These are phyloP conservation scores for Chromobotia macracanthus DNA, from an alignment of 2,797 vertebrate species.

Conservation along the genomic window DNA sequence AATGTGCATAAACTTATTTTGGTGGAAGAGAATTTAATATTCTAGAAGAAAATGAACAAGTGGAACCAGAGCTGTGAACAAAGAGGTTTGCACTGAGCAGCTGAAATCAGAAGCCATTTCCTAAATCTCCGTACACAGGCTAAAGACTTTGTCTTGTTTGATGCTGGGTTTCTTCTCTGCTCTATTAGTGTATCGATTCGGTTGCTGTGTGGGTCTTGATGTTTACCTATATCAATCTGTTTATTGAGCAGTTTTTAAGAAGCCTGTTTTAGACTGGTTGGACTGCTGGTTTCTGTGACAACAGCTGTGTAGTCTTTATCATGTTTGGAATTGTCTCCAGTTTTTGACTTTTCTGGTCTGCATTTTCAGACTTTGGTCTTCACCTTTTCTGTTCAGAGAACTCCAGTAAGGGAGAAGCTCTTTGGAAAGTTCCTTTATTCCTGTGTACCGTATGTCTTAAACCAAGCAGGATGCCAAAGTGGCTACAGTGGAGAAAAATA, in stretches of 20 bases:
- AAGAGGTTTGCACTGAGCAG: neutral
- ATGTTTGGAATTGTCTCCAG: too few relatives aligned
- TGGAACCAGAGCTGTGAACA: neutral
- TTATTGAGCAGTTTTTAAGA: neutral
- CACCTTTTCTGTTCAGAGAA: neutral
- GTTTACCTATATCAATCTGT: conserved; percentile 1
- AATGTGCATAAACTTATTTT: too few relatives aligned
- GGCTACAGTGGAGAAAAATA: neutral
- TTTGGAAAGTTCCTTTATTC: neutral
- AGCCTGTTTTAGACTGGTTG: neutral
- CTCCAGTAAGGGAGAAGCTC: neutral
- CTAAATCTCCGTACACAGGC: neutral
- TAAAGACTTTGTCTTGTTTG: neutral
- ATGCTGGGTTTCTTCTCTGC: neutral
- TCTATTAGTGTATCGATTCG: conserved; percentile 16
- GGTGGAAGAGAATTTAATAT: too few relatives aligned
- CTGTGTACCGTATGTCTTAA: neutral
- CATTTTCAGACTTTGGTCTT: neutral
- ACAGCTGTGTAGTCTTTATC: conserved; percentile 17
- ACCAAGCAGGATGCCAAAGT: neutral
- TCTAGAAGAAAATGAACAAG: too few relatives aligned
- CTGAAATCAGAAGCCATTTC: neutral
- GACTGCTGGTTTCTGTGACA: neutral
- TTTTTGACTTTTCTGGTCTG: neutral
- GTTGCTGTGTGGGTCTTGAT: neutral